Base-by-base conservation (phyloP, 2,888 invertebrate species). In the Agrotis exclamationis region DNA sequence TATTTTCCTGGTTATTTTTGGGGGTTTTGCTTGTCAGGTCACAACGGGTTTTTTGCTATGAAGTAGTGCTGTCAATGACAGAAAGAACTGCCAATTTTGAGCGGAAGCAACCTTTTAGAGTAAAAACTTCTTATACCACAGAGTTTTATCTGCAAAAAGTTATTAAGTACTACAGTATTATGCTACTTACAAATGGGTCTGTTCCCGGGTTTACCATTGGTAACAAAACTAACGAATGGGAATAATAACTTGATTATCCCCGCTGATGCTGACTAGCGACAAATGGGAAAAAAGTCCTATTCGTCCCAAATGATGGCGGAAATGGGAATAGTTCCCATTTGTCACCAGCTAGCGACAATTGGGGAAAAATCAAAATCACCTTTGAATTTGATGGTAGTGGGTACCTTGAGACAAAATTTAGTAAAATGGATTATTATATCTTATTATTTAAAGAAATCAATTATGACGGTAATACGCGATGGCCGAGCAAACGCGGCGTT, bases 401-500 rank as follows among this genome's bases (percentile, higher is more conserved):
- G 7, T 39, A 39, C 9, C 39, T 39, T 39, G 39, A 9, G 39
- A 39, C 39, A 39, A 39, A 39, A 39, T 39, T n/a, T 39, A 11
- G 39, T 39, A 39, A 7, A 39, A 11, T 11, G 39, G 11, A 39
- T 39, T 39, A 11, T n/a, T n/a, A n/a, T n/a, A n/a, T n/a, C 39
- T 39, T 39, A 39, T 9, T 39, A 33, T 39, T 9, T 11, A 39
- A 11, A 39, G 39, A 48, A 68, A 53, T 66, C 47, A 71, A 86
- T 83, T 69, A 83, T 82, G 87, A 86, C 82, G 84, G 84, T 56
- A 70, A 72, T 65, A 79, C 82, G 70, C 70, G 74, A 45, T 60
- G 50, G 68, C 81, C 95, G 94, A 94, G 95, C 94, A 94, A 89
- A 74, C 89, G 88, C 89, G 91, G 88, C 89, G 79, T 82, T 86